Conservation (phyloP, 1,140 invertebrate genomes). For the Solen grandis region DNA sequence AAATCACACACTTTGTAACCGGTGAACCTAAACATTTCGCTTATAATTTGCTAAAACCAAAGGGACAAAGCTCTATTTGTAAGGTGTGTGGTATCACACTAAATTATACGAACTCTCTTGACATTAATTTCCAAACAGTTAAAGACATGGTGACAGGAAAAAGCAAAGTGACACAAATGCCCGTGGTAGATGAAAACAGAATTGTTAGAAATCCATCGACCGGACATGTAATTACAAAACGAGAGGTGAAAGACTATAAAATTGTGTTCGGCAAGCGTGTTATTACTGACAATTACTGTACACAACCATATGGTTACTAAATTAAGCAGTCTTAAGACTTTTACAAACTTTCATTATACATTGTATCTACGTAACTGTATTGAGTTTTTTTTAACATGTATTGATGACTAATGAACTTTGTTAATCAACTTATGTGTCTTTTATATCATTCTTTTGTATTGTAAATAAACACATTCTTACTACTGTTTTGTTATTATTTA, state of each 20-base stretch:
- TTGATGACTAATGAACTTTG: too few relatives aligned
- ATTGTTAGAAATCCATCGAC: not conserved
- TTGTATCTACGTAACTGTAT: too few relatives aligned
- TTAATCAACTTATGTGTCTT: too few relatives aligned
- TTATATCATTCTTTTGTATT: too few relatives aligned
- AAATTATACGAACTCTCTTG: conserved; percentile 7
- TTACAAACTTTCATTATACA: too few relatives aligned
- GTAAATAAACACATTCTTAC: too few relatives aligned
- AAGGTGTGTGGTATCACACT: conserved; percentile 11
- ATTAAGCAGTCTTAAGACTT: too few relatives aligned
- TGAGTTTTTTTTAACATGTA: too few relatives aligned
- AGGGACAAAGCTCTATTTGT: conserved; percentile 4
- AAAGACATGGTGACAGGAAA: conserved; percentile 8
- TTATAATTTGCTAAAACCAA: not conserved
- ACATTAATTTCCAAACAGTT: conserved; percentile 7
- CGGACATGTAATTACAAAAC: conserved; percentile 2
- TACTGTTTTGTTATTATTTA: too few relatives aligned
- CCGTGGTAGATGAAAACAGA: not conserved
- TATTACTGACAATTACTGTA: not conserved
- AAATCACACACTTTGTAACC: not conserved
- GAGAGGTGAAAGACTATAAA: conserved; percentile 2
- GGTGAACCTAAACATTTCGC: conserved; percentile 6
- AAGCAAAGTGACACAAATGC: not conserved
- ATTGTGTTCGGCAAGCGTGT: conserved; percentile 14
- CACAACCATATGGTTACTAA: conserved; percentile 15